Evolutionary conservation across 2,113 vertebrate species (phyloP), one percentile per base, ranked within the genome.

Genomic region (Tursiops truncatus): DNA sequence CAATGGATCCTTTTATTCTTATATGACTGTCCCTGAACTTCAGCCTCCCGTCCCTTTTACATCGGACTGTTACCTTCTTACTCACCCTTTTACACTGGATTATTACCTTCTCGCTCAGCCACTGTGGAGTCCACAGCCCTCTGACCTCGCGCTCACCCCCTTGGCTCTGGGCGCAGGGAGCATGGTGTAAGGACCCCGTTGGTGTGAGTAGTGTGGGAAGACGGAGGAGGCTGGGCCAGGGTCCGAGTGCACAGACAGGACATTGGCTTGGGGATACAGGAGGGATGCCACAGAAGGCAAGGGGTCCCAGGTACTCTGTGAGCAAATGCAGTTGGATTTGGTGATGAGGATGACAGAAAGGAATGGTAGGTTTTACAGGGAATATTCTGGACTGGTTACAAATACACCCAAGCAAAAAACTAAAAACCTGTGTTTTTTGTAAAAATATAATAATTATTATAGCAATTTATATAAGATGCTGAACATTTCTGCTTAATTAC

Each of bases 351-450:
- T 11, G 36, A 53, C 73, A 73, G 60, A 91, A 67, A 76, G 44
- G 56, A 86, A 79, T n/a, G 67, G 36, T 4, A 26, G 44, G 26
- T 21, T 92, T 82, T 68, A 33, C 5, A 23, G 76, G 13, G 53
- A 94, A 91, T 65, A 95, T 81, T 88, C 96, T 70, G 25, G 41
- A 44, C 31, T 36, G 60, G 28, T 80, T 77, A 53, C 68, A 93
- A 94, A 60, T 44, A 50, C 13, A 23, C 53, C 28, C n/a, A 74
- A 77, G 62, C 38, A 68, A 90, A 79, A 92, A 67, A 82, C 71
- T 53, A 50, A 67, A 89, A 89, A 47, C 7, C 20, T 62, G 31
- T 31, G 33, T 56, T 63, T 60, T 74, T 77, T 60, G 26, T 36
- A n/a, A 96, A 88, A 95, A 79, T 63, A 31, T 5, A 26, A 67